Evolutionary conservation across 35 echinoderm and acorn worm species (phyloP).

Genomic region (Stichopus chloronotus): DNA sequence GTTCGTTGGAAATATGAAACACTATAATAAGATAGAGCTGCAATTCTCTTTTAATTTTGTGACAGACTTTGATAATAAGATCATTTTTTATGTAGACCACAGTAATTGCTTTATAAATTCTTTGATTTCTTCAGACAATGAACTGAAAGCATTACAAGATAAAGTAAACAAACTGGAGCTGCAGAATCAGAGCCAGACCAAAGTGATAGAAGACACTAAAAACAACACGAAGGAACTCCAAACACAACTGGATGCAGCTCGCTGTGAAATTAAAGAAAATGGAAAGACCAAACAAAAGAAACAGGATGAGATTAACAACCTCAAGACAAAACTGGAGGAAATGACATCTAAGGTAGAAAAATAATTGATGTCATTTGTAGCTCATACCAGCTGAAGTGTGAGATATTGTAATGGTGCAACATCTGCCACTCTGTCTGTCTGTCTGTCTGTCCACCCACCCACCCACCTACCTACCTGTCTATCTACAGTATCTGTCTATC

Average conservation of each 20-base stretch:
- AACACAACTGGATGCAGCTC: conserved; percentile 28
- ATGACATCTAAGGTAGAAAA: conserved; percentile 65
- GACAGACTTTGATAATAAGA: too few relatives aligned
- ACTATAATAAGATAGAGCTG: too few relatives aligned
- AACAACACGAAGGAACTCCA: conserved; percentile 47
- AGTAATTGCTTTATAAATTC: background rate
- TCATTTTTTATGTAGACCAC: background rate
- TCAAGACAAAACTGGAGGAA: conserved; percentile 58
- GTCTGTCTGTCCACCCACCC: too few relatives aligned
- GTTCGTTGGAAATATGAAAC: too few relatives aligned
- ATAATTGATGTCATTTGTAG: background rate
- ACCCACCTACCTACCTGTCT: too few relatives aligned
- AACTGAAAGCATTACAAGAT: conserved; percentile 37
- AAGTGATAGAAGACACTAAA: conserved; percentile 52
- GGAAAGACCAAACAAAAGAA: conserved; percentile 52
- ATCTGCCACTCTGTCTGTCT: too few relatives aligned
- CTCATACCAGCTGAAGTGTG: too few relatives aligned
- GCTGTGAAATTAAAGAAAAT: conserved; percentile 48
- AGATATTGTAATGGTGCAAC: too few relatives aligned
- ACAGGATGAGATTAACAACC: conserved; percentile 71
- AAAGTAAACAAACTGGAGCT: conserved; percentile 78
- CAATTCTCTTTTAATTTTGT: too few relatives aligned
- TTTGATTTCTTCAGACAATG: background rate
- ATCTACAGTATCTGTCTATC: too few relatives aligned
- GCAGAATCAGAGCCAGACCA: conserved; percentile 69